Percentiles rank a stretch among this genome's conserved stretches.
Conservation (phyloP, 1,140 invertebrate species). For the Anadara kagoshimensis region DNA sequence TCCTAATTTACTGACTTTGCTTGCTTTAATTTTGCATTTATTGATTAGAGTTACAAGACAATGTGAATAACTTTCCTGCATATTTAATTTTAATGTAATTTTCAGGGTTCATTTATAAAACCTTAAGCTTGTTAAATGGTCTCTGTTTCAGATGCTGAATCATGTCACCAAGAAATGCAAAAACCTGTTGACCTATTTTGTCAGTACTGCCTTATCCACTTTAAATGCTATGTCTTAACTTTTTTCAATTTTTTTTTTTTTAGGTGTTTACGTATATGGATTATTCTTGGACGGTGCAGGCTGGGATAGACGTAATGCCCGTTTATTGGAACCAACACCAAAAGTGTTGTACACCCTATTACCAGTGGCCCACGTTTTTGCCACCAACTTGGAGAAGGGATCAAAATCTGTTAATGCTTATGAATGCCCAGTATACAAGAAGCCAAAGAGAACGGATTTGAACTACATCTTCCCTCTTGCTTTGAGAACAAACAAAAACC, state of each 20-base stretch:
- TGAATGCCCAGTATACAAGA: slow-evolving; percentile 97
- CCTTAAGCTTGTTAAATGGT: too few species aligned
- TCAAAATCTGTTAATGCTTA: slow-evolving; percentile 91
- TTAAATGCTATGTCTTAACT: background rate
- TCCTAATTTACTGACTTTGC: too few species aligned
- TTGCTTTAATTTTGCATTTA: too few species aligned
- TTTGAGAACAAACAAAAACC: slow-evolving; percentile 81
- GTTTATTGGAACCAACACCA: slow-evolving; percentile 70
- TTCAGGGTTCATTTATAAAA: too few species aligned
- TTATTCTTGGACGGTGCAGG: slow-evolving; percentile 72
- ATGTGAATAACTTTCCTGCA: too few species aligned
- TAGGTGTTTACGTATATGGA: slow-evolving; percentile 73
- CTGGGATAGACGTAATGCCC: slow-evolving; percentile 70
- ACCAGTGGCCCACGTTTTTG: slow-evolving; percentile 87
- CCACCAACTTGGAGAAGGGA: slow-evolving; percentile 84
- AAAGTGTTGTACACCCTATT: slow-evolving; percentile 72
- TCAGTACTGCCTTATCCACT: too few species aligned
- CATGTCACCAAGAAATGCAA: too few species aligned
- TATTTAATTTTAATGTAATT: too few species aligned
- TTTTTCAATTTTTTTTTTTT: background rate
- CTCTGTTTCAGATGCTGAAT: too few species aligned
- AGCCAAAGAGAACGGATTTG: slow-evolving; percentile 92
- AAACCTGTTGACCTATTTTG: too few species aligned
- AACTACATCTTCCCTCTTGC: slow-evolving; percentile 97
- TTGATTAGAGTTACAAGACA: too few species aligned